Percentiles rank a stretch among this genome's conserved stretches.
These are phyloP conservation scores for Thalassaphorura encarpata DNA, from an alignment of 1,140 invertebrate species.

Conservation along the genomic window DNA sequence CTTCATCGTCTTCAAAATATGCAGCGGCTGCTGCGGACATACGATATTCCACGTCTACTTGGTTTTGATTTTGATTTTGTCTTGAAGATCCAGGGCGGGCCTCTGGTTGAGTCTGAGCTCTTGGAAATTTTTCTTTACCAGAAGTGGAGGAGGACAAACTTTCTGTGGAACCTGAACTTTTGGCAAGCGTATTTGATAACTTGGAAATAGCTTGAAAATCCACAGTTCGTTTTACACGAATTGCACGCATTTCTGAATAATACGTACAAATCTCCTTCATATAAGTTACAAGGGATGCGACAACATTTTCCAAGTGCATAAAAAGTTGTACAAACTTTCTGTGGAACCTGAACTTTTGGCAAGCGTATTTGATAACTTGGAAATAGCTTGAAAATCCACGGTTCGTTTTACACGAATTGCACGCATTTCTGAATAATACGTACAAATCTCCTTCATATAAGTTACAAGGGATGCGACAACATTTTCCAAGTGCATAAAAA, in stretches of 20 bases:
- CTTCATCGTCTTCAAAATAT: conserved; percentile 35
- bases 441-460: conserved; percentile 73
- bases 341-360: not conserved
- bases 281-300: conserved; percentile 65
- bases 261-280: conserved; percentile 75
- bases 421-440: conserved; percentile 78
- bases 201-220: conserved; percentile 69
- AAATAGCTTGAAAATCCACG: conserved; percentile 67
- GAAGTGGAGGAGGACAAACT: too few species aligned
- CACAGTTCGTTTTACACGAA: conserved; percentile 68
- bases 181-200: too few species aligned
- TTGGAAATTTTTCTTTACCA: too few species aligned
- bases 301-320: conserved; percentile 63
- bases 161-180: not conserved
- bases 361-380: conserved; percentile 54
- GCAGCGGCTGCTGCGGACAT: not conserved
- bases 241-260: conserved; percentile 75
- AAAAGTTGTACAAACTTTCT: conserved; percentile 32
- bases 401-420: conserved; percentile 72
- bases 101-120: not conserved
- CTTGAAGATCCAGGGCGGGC: too few species aligned
- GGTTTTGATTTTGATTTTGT: too few species aligned
- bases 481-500: conserved; percentile 60
- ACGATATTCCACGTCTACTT: too few species aligned
- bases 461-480: conserved; percentile 62